Evolutionary conservation across 2,113 vertebrate genomes (phyloP), one percentile per base, ranked within the genome.

Genomic region (Hemichromis elongatus): DNA sequence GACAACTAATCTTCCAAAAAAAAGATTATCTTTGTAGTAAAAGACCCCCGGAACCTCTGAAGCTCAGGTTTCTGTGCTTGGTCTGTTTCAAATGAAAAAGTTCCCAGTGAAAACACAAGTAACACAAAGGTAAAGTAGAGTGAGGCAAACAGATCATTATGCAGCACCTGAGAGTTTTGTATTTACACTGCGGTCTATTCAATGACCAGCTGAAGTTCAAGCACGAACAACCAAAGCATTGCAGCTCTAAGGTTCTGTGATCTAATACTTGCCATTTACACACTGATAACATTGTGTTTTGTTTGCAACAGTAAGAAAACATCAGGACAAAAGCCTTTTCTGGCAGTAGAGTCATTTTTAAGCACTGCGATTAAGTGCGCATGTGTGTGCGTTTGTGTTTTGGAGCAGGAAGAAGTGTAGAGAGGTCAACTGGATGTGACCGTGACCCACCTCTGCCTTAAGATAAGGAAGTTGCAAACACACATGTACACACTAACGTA

Each of bases 401-500:
- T 21, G 9, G 42, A 84, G 82, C 86, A 88, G 92, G 81, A 90
- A 81, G 80, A 83, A 35, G 47, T 57, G 66, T 3, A 55, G 68
- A 55, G 77, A 77, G 26, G 52, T 88, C 88, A 90, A 83, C 88
- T 89, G 77, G 87, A 88, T 45, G 2, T 91, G 92, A 93, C 94
- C 88, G 28, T 89, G 90, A 91, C 90, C 80, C 90, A 95, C 91
- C 94, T 95, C 85, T 86, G 82, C 59, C 50, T 87, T 80, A 11
- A 88, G 95, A 94, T 95, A 94, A 95, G 90, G 61, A 87, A 3
- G 68, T 81, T 78, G 81, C 61, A 89, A 84, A 86, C 57, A 86
- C 78, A 77, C 59, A 52, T 2, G 9, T 78, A 70, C 73, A 87
- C 21, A 84, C 78, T 54, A 70, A 81, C 42, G 52, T 5, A 9